These are phyloP conservation scores for Bellardia pandia DNA, from an alignment of 2,888 invertebrate genomes.

Conservation along the genomic window DNA sequence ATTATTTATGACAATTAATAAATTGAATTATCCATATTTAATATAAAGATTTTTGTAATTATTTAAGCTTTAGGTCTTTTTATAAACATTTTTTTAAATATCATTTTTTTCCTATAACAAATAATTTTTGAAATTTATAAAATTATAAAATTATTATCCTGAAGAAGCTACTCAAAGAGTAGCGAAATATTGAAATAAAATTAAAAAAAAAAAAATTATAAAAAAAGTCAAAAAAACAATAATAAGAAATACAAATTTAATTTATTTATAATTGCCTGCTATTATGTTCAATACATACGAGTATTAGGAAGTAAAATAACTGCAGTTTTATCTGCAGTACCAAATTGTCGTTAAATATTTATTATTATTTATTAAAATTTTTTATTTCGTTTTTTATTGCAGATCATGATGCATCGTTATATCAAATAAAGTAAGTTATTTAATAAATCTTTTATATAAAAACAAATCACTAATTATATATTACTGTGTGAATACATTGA, in stretches of 20 bases:
- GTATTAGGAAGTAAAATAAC: too few species aligned
- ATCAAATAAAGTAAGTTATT: neutral
- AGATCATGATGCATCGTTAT: neutral
- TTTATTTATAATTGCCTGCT: neutral
- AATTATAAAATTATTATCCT: too few species aligned
- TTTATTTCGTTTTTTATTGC: neutral
- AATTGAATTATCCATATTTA: neutral
- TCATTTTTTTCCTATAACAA: too few species aligned
- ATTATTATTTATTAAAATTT: neutral
- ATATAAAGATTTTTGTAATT: too few species aligned
- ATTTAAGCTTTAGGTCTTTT: too few species aligned
- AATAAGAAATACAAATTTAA: too few species aligned
- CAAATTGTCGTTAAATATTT: neutral
- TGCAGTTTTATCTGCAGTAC: neutral
- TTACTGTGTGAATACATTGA: neutral
- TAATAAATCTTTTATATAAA: neutral
- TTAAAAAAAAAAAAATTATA: too few species aligned
- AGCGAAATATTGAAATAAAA: too few species aligned
- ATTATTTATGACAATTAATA: neutral
- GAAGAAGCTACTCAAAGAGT: too few species aligned
- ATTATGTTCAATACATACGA: neutral
- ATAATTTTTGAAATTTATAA: too few species aligned
- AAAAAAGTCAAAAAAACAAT: too few species aligned
- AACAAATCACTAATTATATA: neutral
- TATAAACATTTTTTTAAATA: too few species aligned